phyloP scores from a whole-genome alignment of 2,797 vertebrate species.

The Ptychobarbus kaznakovi region DNA sequence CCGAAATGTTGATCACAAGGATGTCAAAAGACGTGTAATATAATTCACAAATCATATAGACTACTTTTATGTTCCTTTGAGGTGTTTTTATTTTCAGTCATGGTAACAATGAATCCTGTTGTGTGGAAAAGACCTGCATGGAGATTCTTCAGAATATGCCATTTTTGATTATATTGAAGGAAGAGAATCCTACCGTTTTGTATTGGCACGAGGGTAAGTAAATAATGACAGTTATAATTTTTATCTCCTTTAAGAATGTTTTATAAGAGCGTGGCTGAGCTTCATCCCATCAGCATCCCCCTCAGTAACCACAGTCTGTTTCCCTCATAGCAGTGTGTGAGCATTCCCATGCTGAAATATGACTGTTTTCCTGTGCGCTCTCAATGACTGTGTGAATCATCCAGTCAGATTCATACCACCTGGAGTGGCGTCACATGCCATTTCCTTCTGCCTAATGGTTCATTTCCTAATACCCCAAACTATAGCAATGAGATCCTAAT shows the following conservation, averaged over 20 bases:
- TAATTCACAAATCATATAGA: not conserved
- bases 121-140: not conserved
- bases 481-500: conserved; percentile 64
- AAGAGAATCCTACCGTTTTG: not conserved
- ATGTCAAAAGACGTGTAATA: not conserved
- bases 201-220: not conserved
- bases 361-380: conserved; percentile 35
- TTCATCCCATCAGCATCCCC: conserved; percentile 16
- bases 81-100: not conserved
- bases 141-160: not conserved
- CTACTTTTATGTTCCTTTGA: not conserved
- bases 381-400: conserved; percentile 72
- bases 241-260: conserved; percentile 21
- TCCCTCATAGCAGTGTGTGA: not conserved
- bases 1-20: not conserved
- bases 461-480: conserved; percentile 76
- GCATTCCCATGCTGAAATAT: conserved; percentile 22
- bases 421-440: conserved; percentile 76
- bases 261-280: conserved; percentile 1
- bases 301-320: conserved; percentile 35
- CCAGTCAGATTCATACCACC: conserved; percentile 78
- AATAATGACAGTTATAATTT: conserved; percentile 13
- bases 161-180: not conserved
- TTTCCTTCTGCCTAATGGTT: conserved; percentile 78
- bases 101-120: not conserved